Evolutionary conservation across 1,140 invertebrate genomes (phyloP).

Genomic region (Ganaspis sp.): DNA sequence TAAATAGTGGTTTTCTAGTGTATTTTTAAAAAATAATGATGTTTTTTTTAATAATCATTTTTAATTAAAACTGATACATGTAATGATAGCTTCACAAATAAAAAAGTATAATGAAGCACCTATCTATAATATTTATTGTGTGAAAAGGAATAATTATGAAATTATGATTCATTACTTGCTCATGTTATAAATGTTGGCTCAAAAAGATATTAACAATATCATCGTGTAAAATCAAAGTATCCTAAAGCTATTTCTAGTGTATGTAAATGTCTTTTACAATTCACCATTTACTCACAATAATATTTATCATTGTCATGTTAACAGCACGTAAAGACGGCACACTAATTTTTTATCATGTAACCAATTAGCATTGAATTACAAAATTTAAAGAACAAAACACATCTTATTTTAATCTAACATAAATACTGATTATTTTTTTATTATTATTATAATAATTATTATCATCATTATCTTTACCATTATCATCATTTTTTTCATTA

Average conservation of each 20-base stretch:
- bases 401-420: conserved; percentile 36
- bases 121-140: not conserved
- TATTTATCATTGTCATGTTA: not conserved
- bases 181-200: not conserved
- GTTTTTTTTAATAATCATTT: too few relatives aligned
- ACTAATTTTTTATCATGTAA: not conserved
- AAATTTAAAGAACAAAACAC: conserved; percentile 31
- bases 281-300: not conserved
- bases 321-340: not conserved
- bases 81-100: too few relatives aligned
- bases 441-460: conserved; percentile 22
- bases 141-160: not conserved
- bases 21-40: too few relatives aligned
- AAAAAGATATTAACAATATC: not conserved
- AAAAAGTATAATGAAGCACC: not conserved
- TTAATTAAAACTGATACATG: too few relatives aligned
- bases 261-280: not conserved
- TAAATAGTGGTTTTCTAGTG: too few relatives aligned
- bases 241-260: not conserved
- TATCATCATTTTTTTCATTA: not conserved
- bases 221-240: not conserved
- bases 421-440: conserved; percentile 11
- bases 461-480: conserved; percentile 12
- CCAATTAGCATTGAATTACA: not conserved
- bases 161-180: not conserved